Conservation (phyloP, 2,797 vertebrate species). For the Garrulus glandarius region DNA sequence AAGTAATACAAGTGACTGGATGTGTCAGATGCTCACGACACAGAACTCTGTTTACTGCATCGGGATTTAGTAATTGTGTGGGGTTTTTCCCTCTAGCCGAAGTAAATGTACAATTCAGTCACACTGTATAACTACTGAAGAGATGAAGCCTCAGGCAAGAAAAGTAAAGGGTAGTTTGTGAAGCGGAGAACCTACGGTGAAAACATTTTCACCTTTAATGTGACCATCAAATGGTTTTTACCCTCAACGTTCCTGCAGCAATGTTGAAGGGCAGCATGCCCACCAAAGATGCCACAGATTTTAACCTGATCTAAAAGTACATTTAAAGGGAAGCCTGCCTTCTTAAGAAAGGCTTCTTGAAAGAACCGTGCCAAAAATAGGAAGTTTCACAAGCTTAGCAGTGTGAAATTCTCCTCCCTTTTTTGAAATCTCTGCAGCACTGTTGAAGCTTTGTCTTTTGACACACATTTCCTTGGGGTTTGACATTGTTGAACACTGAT, state of each 20-base stretch:
- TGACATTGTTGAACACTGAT: neutral
- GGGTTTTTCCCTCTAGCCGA: neutral
- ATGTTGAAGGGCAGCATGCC: neutral
- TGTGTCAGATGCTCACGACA: neutral
- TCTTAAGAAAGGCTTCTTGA: neutral
- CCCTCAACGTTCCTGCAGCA: neutral
- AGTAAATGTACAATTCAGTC: neutral
- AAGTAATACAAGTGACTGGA: neutral
- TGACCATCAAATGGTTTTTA: neutral
- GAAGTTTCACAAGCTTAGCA: neutral
- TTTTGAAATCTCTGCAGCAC: neutral
- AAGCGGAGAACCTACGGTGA: neutral
- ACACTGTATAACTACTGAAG: neutral
- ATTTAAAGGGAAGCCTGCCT: neutral
- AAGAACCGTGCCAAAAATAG: neutral
- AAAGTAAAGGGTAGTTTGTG: neutral
- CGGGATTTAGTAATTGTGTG: neutral
- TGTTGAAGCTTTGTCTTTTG: neutral
- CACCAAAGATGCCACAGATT: neutral
- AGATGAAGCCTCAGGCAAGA: conserved; percentile 25
- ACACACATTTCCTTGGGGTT: neutral
- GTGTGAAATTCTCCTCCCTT: conserved; percentile 15
- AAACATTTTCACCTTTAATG: conserved; percentile 25
- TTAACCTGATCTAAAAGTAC: neutral
- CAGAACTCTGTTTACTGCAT: neutral